phyloP scores from a whole-genome alignment of 2,113 vertebrate species.

The Myrmecobius fasciatus region DNA sequence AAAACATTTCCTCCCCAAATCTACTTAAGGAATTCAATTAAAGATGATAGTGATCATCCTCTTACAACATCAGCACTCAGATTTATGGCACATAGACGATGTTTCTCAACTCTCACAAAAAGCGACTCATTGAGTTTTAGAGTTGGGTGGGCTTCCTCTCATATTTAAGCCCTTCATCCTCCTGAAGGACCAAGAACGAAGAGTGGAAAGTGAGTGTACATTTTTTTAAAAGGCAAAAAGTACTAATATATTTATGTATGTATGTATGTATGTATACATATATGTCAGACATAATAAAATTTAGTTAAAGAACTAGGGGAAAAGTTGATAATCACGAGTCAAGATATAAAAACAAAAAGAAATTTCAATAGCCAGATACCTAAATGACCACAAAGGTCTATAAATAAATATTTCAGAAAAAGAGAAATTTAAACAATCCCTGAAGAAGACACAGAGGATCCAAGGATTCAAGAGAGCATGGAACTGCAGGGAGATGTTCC shows the following conservation, averaged over 20 bases:
- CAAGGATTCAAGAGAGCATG: not conserved
- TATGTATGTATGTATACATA: no score
- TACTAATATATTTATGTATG: no score
- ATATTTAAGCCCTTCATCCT: not conserved
- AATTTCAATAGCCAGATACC: not conserved
- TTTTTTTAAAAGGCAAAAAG: not conserved
- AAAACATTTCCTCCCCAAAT: constrained; percentile 22
- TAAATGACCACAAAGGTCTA: not conserved
- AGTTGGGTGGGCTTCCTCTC: not conserved
- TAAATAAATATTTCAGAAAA: not conserved
- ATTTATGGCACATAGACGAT: not conserved
- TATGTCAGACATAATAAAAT: not conserved
- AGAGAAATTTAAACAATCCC: not conserved
- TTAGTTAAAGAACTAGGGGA: not conserved
- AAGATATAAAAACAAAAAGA: not conserved
- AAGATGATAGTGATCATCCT: not conserved
- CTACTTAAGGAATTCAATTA: constrained; percentile 56
- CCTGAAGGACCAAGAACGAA: not conserved
- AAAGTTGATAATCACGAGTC: not conserved
- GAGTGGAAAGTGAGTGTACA: not conserved
- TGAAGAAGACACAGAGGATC: not conserved
- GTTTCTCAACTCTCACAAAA: not conserved
- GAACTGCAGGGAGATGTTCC: not conserved
- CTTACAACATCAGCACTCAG: not conserved
- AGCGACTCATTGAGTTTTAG: not conserved